Conservation (phyloP, 2,797 vertebrate genomes). For the Acrossocheilus wenchowensis region DNA sequence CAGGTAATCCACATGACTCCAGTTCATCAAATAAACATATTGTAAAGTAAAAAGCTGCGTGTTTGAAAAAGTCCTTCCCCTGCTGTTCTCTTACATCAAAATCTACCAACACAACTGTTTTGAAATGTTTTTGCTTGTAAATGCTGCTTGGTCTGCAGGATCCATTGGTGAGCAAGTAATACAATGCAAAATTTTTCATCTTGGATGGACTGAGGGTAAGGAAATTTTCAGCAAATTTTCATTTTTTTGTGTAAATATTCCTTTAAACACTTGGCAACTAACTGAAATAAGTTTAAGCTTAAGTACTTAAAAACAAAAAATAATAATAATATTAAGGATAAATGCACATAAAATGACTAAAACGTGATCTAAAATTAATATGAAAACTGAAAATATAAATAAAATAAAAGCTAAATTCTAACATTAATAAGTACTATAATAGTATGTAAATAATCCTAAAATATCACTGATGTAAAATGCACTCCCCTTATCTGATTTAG, state of each 20-base stretch:
- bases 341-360: background rate
- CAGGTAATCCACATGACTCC: background rate
- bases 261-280: background rate
- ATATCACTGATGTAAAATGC: background rate
- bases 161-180: background rate
- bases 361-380: background rate
- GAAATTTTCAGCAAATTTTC: background rate
- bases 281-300: background rate
- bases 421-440: background rate
- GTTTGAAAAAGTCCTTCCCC: too few relatives aligned
- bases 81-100: background rate
- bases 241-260: background rate
- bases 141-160: background rate
- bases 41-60: background rate
- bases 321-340: background rate
- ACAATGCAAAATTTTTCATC: background rate
- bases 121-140: background rate
- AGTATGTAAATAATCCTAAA: background rate
- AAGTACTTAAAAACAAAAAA: background rate
- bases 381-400: background rate
- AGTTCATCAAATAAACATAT: background rate
- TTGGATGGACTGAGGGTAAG: background rate
- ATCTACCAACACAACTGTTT: background rate
- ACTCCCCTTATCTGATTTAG: background rate
- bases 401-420: background rate